Evolutionary conservation across 2,888 invertebrate genomes (phyloP).

Genomic region (Caenorhabditis zanzibari): DNA sequence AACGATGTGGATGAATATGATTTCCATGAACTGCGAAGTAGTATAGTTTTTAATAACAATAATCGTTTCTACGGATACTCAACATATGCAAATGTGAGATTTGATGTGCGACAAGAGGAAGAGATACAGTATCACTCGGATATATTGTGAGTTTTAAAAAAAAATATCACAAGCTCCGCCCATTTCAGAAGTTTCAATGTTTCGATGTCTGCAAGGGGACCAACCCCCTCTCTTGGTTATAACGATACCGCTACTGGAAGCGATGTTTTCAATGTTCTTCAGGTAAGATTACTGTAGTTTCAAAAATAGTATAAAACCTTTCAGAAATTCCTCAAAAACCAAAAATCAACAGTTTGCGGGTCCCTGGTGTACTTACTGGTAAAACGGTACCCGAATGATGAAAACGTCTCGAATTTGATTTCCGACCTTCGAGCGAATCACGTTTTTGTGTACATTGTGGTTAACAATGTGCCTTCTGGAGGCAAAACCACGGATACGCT

Average conservation of each 20-base stretch:
- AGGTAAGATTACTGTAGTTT: background rate
- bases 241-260: background rate
- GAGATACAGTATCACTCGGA: slow-evolving; percentile 27
- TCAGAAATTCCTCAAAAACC: background rate
- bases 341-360: background rate
- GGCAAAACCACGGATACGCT: background rate
- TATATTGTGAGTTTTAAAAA: background rate
- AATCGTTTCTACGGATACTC: background rate
- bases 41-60: background rate
- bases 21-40: background rate
- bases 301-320: background rate
- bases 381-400: slow-evolving; percentile 1
- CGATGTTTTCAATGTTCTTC: background rate
- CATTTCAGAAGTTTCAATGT: slow-evolving; percentile 1
- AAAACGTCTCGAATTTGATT: background rate
- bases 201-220: background rate
- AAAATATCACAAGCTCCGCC: no score
- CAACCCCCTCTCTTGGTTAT: background rate
- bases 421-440: background rate
- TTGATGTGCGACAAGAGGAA: slow-evolving; percentile 7
- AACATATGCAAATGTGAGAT: slow-evolving; percentile 2
- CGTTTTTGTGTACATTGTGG: background rate
- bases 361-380: background rate
- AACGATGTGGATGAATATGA: background rate
- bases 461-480: background rate